Percentiles rank a stretch among this genome's conserved stretches.
These are phyloP conservation scores for Amblyopsis rosae DNA, from an alignment of 2,113 vertebrate genomes.

Conservation along the genomic window DNA sequence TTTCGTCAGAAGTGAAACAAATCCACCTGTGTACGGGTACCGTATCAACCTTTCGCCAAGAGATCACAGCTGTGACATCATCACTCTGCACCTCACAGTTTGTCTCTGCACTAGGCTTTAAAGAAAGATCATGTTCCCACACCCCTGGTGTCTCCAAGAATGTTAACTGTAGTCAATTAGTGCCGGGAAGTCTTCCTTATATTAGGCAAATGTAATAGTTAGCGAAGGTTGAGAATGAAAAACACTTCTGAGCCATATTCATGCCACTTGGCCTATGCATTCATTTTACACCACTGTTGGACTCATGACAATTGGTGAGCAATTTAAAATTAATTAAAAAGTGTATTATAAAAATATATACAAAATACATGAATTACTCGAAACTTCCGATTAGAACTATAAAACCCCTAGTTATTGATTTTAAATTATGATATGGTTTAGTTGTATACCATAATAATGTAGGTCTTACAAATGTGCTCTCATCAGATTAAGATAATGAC, in stretches of 20 bases:
- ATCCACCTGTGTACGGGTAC: constrained; percentile 16
- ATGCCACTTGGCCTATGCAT: too few relatives aligned
- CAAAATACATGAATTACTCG: too few relatives aligned
- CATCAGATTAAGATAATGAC: too few relatives aligned
- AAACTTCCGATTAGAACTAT: too few relatives aligned
- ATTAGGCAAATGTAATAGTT: not conserved
- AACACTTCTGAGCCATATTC: not conserved
- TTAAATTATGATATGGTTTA: too few relatives aligned
- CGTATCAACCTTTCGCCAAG: not conserved
- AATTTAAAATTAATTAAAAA: too few relatives aligned
- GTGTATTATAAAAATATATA: too few relatives aligned
- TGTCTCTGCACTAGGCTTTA: constrained; percentile 23
- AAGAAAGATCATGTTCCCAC: constrained; percentile 49
- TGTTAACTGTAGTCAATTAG: constrained; percentile 27
- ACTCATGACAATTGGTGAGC: too few relatives aligned
- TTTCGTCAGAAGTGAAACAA: constrained; percentile 11
- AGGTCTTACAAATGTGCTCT: too few relatives aligned
- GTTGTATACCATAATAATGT: too few relatives aligned
- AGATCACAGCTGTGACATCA: constrained; percentile 31
- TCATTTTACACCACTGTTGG: too few relatives aligned
- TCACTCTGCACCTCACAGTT: constrained; percentile 28
- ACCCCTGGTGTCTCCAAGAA: constrained; percentile 13
- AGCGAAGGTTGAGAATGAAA: not conserved
- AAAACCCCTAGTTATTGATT: too few relatives aligned
- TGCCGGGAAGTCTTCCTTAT: constrained; percentile 16